Evolutionary conservation across 2,888 invertebrate genomes (phyloP).

Genomic region (Sarcophaga rosellei): DNA sequence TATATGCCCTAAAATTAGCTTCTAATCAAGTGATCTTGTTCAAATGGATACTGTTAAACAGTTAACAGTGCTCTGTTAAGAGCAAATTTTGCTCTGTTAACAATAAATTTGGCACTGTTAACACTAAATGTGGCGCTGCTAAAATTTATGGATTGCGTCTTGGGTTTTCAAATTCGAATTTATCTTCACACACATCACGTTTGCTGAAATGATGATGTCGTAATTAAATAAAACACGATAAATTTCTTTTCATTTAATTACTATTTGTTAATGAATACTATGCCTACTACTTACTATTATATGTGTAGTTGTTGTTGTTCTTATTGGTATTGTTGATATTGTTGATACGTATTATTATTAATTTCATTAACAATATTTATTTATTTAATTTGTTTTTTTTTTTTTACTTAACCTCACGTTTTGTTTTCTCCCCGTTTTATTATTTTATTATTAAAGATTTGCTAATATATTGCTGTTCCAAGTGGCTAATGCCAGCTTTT

Average conservation of each 20-base stretch:
- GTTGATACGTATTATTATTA: not conserved
- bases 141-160: too few species aligned
- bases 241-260: slow-evolving; percentile 18
- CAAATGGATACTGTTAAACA: too few species aligned
- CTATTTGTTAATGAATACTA: not conserved
- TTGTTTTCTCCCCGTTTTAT: not conserved
- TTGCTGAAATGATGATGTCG: not conserved
- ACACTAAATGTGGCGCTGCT: too few species aligned
- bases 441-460: slow-evolving; percentile 29
- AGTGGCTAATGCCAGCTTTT: slow-evolving; percentile 39
- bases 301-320: too few species aligned
- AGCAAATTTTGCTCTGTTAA: too few species aligned
- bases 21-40: too few species aligned
- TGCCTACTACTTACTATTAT: too few species aligned
- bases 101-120: too few species aligned
- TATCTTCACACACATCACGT: too few species aligned
- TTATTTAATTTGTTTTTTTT: not conserved
- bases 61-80: too few species aligned
- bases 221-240: slow-evolving; percentile 2
- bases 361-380: not conserved
- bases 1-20: too few species aligned
- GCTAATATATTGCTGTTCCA: slow-evolving; percentile 28
- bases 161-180: too few species aligned
- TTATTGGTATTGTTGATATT: not conserved
- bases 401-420: not conserved